These are phyloP conservation scores for Chrysogorgia sp. DNA, from an alignment of 92 coral and sea anemone species.

Conservation along the genomic window DNA sequence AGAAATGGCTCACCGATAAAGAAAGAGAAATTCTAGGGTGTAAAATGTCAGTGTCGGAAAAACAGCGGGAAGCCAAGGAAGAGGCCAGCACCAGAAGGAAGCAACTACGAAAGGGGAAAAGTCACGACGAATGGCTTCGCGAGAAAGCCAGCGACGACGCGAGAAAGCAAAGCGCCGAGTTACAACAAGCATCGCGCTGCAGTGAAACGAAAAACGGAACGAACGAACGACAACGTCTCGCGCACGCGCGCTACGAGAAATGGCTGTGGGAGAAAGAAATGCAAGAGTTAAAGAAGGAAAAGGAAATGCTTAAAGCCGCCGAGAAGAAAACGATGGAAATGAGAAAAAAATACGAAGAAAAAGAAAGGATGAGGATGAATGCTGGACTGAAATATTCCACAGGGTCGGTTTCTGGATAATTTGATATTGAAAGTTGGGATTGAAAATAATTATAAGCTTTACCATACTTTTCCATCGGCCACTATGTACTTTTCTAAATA, in stretches of 20 bases:
- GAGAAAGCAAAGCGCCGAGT: too few relatives aligned
- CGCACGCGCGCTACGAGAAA: conserved; percentile 77
- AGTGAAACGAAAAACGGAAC: conserved; percentile 16
- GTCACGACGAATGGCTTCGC: conserved; percentile 91
- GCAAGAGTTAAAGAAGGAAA: conserved; percentile 74
- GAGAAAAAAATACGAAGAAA: conserved; percentile 84
- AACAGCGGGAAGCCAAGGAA: conserved; percentile 57
- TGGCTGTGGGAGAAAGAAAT: conserved; percentile 92
- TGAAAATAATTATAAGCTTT: not conserved
- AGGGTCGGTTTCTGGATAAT: conserved; percentile 58
- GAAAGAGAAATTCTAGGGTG: conserved; percentile 71
- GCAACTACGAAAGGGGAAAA: conserved; percentile 70
- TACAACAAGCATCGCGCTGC: not conserved
- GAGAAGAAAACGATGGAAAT: conserved; percentile 68
- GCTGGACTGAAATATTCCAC: conserved; percentile 21
- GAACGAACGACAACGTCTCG: conserved; percentile 37
- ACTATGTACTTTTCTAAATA: too few relatives aligned
- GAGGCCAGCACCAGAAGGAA: conserved; percentile 62
- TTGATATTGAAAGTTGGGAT: too few relatives aligned
- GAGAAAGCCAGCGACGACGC: conserved; percentile 76
- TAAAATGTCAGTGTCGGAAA: conserved; percentile 62
- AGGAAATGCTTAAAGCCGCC: conserved; percentile 72
- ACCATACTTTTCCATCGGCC: too few relatives aligned
- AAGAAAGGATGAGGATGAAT: conserved; percentile 70
- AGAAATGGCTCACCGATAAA: conserved; percentile 87